Conservation (phyloP, 1,140 invertebrate species). For the Drosophila rhopaloa region DNA sequence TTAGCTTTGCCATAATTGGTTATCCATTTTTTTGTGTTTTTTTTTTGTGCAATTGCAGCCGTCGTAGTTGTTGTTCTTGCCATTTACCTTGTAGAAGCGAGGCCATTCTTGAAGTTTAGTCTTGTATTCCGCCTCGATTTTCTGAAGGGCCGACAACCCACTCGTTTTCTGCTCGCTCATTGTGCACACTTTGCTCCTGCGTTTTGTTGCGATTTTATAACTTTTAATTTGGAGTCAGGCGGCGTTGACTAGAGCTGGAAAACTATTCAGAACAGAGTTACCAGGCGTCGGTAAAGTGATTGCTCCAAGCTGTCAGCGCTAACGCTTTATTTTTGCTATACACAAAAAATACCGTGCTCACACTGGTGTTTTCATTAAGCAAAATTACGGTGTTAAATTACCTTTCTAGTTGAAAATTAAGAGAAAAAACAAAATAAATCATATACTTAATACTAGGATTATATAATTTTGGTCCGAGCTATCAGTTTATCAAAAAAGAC, state of each 20-base stretch:
- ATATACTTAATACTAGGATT: no score
- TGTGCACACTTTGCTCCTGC: slow-evolving; percentile 41
- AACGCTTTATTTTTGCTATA: not conserved
- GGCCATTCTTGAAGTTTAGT: slow-evolving; percentile 87
- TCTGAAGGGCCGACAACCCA: slow-evolving; percentile 32
- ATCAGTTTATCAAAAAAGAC: no score
- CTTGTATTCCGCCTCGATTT: slow-evolving; percentile 88
- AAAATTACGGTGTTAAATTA: no score
- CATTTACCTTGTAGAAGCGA: slow-evolving; percentile 88
- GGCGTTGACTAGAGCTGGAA: slow-evolving; percentile 27
- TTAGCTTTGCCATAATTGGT: not conserved
- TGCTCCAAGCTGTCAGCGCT: not conserved
- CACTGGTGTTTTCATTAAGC: not conserved
- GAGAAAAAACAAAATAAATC: no score
- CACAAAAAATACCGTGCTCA: not conserved
- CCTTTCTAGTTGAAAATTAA: no score
- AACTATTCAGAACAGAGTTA: not conserved
- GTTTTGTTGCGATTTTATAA: slow-evolving; percentile 43
- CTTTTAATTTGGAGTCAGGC: slow-evolving; percentile 58
- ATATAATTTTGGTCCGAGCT: no score
- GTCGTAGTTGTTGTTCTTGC: slow-evolving; percentile 29
- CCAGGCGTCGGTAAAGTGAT: not conserved
- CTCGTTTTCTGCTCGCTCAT: slow-evolving; percentile 63
- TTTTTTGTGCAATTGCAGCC: slow-evolving; percentile 18
- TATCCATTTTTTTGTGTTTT: slow-evolving; percentile 6